Evolutionary conservation across 2,797 vertebrate species (phyloP), one percentile per base, ranked within the genome.

Genomic region (Natrix natrix): DNA sequence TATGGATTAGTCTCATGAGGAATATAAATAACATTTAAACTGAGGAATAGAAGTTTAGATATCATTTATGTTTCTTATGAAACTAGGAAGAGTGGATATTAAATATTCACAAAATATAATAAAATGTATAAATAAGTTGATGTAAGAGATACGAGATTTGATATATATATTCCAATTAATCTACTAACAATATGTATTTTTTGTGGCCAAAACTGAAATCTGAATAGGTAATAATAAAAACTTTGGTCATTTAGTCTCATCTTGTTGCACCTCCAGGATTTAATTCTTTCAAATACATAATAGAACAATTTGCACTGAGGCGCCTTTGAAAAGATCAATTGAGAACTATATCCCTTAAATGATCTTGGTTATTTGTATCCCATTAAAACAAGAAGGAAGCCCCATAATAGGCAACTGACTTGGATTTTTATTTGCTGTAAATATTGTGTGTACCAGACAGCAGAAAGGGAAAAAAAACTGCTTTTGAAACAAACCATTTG

Each of bases 21-120:
- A 95, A 96, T 93, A 97, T 95, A 96, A 96, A 95, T 93, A 94
- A 94, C 96, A 96, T 92, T 92, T 96, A 61, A 96, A 93, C 93
- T 95, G 60, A 93, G 96, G 89, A 94, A 86, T 87, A 95, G 95
- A 95, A 94, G 93, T 96, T 97, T 93, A 95, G 94, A 91, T 94
- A 10, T 92, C 28, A 5, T 83, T 83, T 83, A 48, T 24, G 20
- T 83, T 83, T 83, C 78, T 83, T 83, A 83, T 83, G 22, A 48
- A 48, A 83, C 20, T 48, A 83, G 74, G 20, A 83, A 83, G 78
- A 24, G 10, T 83, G 22, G 20, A 83, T 52, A 52, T 8, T 8
- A 24, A 86, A 92, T 52, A 88, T 20, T 43, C 59, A n/a, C 32
- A 78, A 60, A 87, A 86, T n/a, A 32, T 61, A 60, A 60, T 28